Conservation (phyloP, 1,140 invertebrate genomes). For the Helicoverpa zea region DNA sequence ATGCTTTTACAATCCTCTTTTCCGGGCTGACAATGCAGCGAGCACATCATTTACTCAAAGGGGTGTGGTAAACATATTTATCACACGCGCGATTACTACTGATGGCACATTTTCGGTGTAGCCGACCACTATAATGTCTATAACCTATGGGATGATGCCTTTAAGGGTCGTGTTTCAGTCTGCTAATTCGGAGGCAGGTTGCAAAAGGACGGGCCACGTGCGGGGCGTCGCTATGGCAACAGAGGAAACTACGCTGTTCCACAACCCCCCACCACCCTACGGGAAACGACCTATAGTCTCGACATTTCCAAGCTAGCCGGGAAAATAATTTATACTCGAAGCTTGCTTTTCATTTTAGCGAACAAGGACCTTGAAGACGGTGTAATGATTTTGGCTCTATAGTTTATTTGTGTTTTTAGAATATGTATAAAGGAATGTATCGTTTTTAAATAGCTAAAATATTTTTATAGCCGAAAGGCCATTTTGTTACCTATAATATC, state of each 20-base stretch:
- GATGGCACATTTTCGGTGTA: constrained; percentile 60
- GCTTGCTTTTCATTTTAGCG: constrained; percentile 16
- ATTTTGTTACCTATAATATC: constrained; percentile 17
- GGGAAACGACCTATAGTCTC: constrained; percentile 52
- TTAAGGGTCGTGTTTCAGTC: constrained; percentile 57
- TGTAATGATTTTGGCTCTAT: no score
- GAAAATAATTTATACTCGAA: constrained; percentile 50
- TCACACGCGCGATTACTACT: constrained; percentile 65
- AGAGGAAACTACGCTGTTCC: constrained; percentile 82
- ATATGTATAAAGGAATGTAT: neutral
- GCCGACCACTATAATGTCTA: constrained; percentile 61
- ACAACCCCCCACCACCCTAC: constrained; percentile 61
- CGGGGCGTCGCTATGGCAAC: constrained; percentile 82
- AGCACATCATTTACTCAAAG: constrained; percentile 12
- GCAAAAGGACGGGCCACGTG: constrained; percentile 70
- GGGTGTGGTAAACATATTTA: constrained; percentile 55
- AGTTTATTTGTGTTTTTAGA: no score
- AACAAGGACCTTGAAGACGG: neutral
- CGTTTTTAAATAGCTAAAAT: no score
- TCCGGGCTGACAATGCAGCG: constrained; percentile 22
- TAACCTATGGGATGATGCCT: constrained; percentile 64
- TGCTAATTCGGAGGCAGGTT: constrained; percentile 69
- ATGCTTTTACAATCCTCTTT: constrained; percentile 29
- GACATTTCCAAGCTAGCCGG: constrained; percentile 52
- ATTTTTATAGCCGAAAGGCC: constrained; percentile 13